Evolutionary conservation across 2,113 vertebrate species (phyloP), one percentile per base, ranked within the genome.

Genomic region (Pontoporia blainvillei): DNA sequence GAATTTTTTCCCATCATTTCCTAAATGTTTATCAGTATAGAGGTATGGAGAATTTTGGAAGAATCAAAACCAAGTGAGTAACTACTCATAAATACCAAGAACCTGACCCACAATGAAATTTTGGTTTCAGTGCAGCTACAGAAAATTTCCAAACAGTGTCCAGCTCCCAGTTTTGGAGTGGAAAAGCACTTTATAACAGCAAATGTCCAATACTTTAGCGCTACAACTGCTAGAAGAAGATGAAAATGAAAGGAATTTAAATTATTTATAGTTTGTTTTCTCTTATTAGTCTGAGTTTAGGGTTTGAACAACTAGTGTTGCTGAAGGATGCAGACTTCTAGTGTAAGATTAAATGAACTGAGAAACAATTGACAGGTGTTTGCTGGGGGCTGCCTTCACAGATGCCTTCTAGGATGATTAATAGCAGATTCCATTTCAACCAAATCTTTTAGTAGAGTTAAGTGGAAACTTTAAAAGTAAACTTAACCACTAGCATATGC

Each of bases 1-100:
- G 76, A 97, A 95, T 90, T 92, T 79, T 92, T 41, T 2, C 1
- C 93, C 44, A 79, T 95, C 64, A 76, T 97, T 96, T 97, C 49
- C 75, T 96, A 97, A 96, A 81, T 94, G 67, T 84, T 76, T 96
- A 83, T 94, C 87, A 41, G 11, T 69, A 73, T 95, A 64, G 59
- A 93, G 59, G 87, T 94, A n/a, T 85, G 93, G 79, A 93, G 91
- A 96, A 88, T 66, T 96, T 96, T 92, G 44, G 75, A 94, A 95
- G 76, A 93, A 86, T 97, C 71, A 97, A 96, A 97, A 90, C 78
- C 62, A 92, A 83, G 76, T 89, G 41, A 88, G 8, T 90, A 95
- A 92, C 57, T 94, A 75, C 39, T 95, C 41, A 84, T 52, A 94
- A 96, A 96, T 96, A 90, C 31, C 89, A 94, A 96, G 86, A 92